Conservation (phyloP, 2,888 invertebrate genomes). For the Acleris literana region DNA sequence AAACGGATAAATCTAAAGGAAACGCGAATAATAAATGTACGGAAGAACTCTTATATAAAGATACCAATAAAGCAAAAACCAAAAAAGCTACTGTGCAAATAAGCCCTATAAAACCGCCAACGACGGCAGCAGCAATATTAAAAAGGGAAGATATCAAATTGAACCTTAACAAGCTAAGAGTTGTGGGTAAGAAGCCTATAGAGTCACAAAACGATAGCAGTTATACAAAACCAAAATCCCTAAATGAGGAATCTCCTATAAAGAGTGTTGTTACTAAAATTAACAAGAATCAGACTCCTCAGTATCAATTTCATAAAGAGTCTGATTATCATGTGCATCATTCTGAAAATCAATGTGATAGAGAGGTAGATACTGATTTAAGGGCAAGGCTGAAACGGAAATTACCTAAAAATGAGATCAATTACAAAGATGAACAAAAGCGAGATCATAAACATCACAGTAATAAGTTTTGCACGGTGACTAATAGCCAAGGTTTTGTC, state of each 20-base stretch:
- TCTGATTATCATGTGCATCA: not conserved
- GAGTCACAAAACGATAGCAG: slow-evolving; percentile 1
- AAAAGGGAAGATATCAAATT: slow-evolving; percentile 2
- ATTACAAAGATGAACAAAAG: slow-evolving; percentile 23
- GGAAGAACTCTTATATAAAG: not conserved
- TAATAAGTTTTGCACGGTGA: slow-evolving; percentile 3
- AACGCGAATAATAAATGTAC: not conserved
- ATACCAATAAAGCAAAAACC: not conserved
- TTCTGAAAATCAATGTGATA: slow-evolving; percentile 9
- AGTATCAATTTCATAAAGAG: not conserved
- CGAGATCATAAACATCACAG: not conserved
- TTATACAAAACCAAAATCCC: not conserved
- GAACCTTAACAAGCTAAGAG: slow-evolving; percentile 2
- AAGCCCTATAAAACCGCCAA: not conserved
- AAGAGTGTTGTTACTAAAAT: slow-evolving; percentile 28
- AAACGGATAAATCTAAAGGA: not conserved
- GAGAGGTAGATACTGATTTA: slow-evolving; percentile 42
- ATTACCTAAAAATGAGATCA: slow-evolving; percentile 27
- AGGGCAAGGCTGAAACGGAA: slow-evolving; percentile 45
- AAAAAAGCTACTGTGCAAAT: not conserved
- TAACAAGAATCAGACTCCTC: slow-evolving; percentile 5
- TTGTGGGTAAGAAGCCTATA: not conserved
- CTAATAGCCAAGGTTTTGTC: slow-evolving; percentile 21
- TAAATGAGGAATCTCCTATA: slow-evolving; percentile 15
- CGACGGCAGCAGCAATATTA: not conserved